Base-by-base conservation (phyloP, 1,140 invertebrate species). In the Uloborus diversus region DNA sequence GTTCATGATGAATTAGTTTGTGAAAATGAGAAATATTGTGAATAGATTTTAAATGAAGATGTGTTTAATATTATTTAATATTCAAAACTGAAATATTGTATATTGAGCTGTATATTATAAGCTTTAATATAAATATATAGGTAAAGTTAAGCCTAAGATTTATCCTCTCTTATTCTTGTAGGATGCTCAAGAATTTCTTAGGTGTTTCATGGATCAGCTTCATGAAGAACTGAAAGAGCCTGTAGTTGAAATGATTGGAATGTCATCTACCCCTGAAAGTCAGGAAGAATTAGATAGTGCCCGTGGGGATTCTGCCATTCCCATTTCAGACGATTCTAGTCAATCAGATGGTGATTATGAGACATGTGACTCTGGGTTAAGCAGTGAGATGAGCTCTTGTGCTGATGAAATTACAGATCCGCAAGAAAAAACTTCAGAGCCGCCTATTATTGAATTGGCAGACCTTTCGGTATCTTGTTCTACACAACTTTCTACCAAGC, bases 191-290 rank as follows among this genome's bases (percentile, higher is more conserved):
- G 98, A 99, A 87, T 99, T 99, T 87, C 88, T 99, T 4, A 89
- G 97, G 5, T 98, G 96, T 87, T 97, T 99, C 86, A 96, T 99
- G 93, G 97, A 99, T 87, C 94, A 98, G 85, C 87, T 99, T 68
- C 97, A 99, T 84, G 96, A 99, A 86, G 97, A 99, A 86, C 87
- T 98, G 1, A 96, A 97, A 84, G 90, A 92, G 80, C 88, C 90
- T 27, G 82, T 89, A 0, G 85, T 88, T 37, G 87, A 89, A 25
- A 84, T 87, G 35, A 78, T 85, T 28, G 83, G n/a, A 11, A 75
- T 81, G 27, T 61, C 53, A 65, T 70, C 62, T 84, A 32, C 66
- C 78, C 14, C 69, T 28, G 80, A 76, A 3, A 73, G 27, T 57
- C 49, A 59, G 20, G 62, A 71, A 37, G 76, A 79, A 51, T 61